Evolutionary conservation across 2,797 vertebrate species (phyloP), one percentile per base, ranked within the genome.

Genomic region (Cheracebus regulus): DNA sequence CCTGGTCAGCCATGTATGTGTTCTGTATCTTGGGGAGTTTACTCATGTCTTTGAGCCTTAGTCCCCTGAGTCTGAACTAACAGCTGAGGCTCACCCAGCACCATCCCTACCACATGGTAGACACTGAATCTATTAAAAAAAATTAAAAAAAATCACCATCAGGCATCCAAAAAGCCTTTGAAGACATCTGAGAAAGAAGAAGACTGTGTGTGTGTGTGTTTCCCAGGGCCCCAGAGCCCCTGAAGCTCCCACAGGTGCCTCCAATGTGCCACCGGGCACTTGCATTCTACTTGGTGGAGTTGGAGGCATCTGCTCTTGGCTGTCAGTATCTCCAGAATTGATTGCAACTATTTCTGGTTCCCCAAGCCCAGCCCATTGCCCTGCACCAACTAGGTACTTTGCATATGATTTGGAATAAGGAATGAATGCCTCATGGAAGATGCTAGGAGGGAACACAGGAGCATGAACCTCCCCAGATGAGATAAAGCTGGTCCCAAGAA

Each of bases 201-300:
- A 26, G 8, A 24, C 41, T 58, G 4, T 5, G 13, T 24, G 13
- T 22, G 28, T 10, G 13, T 22, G 10, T 82, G 8, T 30, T 57
- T 17, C 46, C 57, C 0, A 11, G 57, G 14, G 8, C 1, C 64
- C 19, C 7, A 30, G 8, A 2, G 7, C 24, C 44, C 44, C 19
- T 30, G 5, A 0, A 48, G 22, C n/a, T 67, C 28, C 20, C 41
- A 10, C 3, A 12, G 83, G 52, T n/a, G 26, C 10, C 5, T 13
- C 17, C 30, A 24, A 36, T 6, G 4, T 64, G 36, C 12, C 30
- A 7, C n/a, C 8, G 70, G 67, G 4, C 28, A 26, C n/a, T 50
- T 3, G 17, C 1, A 0, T 57, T 10, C 6, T 1, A 6, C 39
- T 26, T n/a, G 2, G 39, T 11, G 46, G 39, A 6, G 10, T 0